These are phyloP conservation scores for Colostygia pectinataria DNA, from an alignment of 2,888 invertebrate genomes.

Conservation along the genomic window DNA sequence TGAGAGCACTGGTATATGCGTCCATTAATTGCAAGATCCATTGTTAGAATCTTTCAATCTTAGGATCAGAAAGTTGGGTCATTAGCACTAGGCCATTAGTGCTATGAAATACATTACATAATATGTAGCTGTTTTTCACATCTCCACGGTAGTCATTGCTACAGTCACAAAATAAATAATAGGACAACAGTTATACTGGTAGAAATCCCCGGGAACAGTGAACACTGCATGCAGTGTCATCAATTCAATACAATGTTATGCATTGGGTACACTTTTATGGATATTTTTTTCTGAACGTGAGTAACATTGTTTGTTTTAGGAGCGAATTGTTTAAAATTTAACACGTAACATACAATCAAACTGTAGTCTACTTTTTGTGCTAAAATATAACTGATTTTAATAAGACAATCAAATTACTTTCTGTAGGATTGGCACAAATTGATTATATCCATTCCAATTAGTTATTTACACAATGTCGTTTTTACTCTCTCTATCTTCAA, in stretches of 20 bases:
- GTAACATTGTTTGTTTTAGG: conserved; percentile 30
- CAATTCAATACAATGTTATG: conserved; percentile 28
- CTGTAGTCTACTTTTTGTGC: conserved; percentile 3
- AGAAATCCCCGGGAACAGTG: conserved; percentile 15
- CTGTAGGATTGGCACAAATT: not conserved
- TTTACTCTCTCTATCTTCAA: too few species aligned
- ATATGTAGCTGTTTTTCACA: too few species aligned
- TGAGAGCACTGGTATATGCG: too few species aligned
- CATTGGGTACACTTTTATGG: conserved; percentile 29
- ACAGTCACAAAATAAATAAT: too few species aligned
- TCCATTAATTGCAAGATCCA: too few species aligned
- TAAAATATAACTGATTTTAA: not conserved
- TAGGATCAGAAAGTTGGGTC: too few species aligned
- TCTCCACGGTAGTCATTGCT: too few species aligned
- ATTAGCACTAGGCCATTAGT: too few species aligned
- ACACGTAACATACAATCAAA: conserved; percentile 21
- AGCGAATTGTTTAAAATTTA: conserved; percentile 32
- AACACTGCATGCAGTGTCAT: conserved; percentile 29
- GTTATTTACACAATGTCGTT: too few species aligned
- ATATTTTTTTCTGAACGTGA: conserved; percentile 28
- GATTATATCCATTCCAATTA: too few species aligned
- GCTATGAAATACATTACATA: too few species aligned
- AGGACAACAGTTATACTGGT: conserved; percentile 7
- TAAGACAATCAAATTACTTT: not conserved
- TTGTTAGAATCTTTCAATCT: too few species aligned